A percentile compares a stretch with the other conserved stretches of the same genome.
Conservation (phyloP, 2,113 vertebrate species). For the Pogona vitticeps region DNA sequence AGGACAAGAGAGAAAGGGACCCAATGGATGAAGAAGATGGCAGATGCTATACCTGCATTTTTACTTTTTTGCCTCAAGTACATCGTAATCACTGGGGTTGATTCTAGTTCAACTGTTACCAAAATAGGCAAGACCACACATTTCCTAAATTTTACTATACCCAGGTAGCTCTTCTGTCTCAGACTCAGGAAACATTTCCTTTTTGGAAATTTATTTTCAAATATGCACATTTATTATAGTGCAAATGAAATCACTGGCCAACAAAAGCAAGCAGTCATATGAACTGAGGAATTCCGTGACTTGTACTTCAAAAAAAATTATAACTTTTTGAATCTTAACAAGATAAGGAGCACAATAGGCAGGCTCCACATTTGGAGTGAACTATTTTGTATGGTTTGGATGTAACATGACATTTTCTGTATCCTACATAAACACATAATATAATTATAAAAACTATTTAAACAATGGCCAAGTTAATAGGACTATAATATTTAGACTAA, state of each 20-base stretch:
- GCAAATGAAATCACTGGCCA: not conserved
- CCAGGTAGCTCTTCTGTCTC: not conserved
- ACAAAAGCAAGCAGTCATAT: too few species aligned
- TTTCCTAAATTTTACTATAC: not conserved
- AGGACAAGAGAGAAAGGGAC: not conserved
- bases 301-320: too few species aligned
- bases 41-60: not conserved
- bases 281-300: too few species aligned
- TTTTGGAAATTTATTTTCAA: too few species aligned
- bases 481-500: constrained; percentile 50
- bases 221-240: too few species aligned
- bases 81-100: not conserved
- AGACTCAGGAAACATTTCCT: too few species aligned
- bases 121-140: not conserved
- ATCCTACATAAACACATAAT: not conserved
- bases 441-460: constrained; percentile 10
- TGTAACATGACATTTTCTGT: not conserved
- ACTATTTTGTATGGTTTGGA: not conserved
- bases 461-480: constrained; percentile 2
- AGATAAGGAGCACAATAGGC: not conserved
- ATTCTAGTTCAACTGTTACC: not conserved
- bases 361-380: too few species aligned
- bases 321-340: too few species aligned
- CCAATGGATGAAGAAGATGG: too few species aligned
- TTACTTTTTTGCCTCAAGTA: not conserved